Percentiles rank a stretch among this genome's conserved stretches.
phyloP scores from a whole-genome alignment of 2,113 vertebrate genomes.

The Zapus hudsonius region DNA sequence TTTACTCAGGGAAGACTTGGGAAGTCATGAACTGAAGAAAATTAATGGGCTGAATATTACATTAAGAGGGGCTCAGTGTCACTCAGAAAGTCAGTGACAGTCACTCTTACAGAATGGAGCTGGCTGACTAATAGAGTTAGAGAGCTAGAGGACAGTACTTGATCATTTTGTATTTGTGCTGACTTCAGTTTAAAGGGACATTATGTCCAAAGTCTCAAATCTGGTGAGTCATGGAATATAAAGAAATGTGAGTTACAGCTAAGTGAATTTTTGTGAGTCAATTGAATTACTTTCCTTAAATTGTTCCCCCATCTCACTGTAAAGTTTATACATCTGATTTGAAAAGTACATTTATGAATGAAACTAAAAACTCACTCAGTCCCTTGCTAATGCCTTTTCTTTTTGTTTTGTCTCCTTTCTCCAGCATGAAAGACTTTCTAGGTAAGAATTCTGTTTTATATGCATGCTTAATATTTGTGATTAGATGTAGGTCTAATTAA shows the following conservation, averaged over 20 bases:
- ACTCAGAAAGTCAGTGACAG: neutral
- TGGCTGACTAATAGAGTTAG: neutral
- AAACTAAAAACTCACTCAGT: neutral
- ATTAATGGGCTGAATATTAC: neutral
- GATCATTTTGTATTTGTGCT: neutral
- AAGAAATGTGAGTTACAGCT: neutral
- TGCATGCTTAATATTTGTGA: slow-evolving; percentile 37
- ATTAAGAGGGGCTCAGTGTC: neutral
- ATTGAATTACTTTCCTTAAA: slow-evolving; percentile 24
- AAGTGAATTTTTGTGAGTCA: neutral
- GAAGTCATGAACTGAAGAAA: neutral
- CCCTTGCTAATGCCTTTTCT: slow-evolving; percentile 65
- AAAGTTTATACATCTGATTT: neutral
- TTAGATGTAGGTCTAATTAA: slow-evolving; percentile 21
- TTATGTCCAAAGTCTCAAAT: neutral
- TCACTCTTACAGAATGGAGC: neutral
- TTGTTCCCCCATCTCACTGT: neutral
- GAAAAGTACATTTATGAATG: neutral
- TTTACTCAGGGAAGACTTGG: neutral
- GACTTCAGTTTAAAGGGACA: neutral
- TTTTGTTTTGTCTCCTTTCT: slow-evolving; percentile 77
- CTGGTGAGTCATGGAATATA: neutral
- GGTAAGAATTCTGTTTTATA: slow-evolving; percentile 87
- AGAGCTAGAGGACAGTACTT: neutral
- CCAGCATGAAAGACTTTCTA: slow-evolving; percentile 92